Conservation (phyloP, 2,888 invertebrate species). For the Diarsia rubi region DNA sequence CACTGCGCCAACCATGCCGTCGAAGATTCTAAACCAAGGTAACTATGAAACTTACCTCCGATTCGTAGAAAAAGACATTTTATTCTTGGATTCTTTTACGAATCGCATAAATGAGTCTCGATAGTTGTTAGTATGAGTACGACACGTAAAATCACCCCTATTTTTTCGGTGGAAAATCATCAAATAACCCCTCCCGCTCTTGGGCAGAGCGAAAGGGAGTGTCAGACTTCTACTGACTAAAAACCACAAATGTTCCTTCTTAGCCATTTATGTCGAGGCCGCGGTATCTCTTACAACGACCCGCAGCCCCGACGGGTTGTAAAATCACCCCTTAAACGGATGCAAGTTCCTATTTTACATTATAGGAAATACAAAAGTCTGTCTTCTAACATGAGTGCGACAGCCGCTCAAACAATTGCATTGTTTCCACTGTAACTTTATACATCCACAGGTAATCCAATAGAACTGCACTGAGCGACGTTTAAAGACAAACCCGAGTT, state of each 20-base stretch:
- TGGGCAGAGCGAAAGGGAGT: too few relatives aligned
- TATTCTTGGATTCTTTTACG: background rate
- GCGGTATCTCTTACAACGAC: too few relatives aligned
- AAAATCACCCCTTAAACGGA: background rate
- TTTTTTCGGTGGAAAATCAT: too few relatives aligned
- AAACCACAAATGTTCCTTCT: too few relatives aligned
- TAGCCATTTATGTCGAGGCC: too few relatives aligned
- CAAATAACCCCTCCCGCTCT: too few relatives aligned
- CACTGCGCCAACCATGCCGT: too few relatives aligned
- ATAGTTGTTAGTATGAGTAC: background rate
- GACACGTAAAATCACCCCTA: background rate
- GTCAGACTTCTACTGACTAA: too few relatives aligned
- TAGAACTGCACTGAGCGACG: constrained; percentile 58
- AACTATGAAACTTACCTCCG: background rate
- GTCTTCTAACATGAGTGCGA: background rate
- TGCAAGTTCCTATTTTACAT: background rate
- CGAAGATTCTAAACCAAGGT: background rate
- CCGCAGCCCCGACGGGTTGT: too few relatives aligned
- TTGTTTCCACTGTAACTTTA: constrained; percentile 45
- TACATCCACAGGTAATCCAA: constrained; percentile 58
- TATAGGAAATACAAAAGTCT: background rate
- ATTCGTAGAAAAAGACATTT: background rate
- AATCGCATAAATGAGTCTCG: background rate
- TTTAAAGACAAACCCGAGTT: constrained; percentile 67
- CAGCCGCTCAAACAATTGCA: constrained; percentile 14